phyloP scores from a whole-genome alignment of 1,140 invertebrate genomes.

The Tribolium madens region DNA sequence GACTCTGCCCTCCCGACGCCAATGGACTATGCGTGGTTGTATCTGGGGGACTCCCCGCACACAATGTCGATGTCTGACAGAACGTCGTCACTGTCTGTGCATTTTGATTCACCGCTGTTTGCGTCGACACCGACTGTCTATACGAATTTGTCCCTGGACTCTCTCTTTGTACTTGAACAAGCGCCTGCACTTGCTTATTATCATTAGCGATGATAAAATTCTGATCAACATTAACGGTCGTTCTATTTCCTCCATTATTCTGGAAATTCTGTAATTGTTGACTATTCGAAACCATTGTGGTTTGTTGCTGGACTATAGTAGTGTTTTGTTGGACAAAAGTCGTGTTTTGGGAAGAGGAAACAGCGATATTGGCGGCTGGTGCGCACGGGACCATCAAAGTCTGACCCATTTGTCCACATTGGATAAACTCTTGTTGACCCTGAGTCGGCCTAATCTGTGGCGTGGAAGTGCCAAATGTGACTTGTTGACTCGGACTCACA shows the following conservation, averaged over 20 bases:
- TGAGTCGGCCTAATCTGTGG: slow-evolving; percentile 70
- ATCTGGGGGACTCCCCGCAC: slow-evolving; percentile 76
- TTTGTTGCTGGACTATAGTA: slow-evolving; percentile 76
- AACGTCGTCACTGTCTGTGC: slow-evolving; percentile 70
- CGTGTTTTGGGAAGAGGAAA: slow-evolving; percentile 74
- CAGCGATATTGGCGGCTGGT: slow-evolving; percentile 72
- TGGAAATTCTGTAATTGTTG: slow-evolving; percentile 66
- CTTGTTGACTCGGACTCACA: slow-evolving; percentile 78
- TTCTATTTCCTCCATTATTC: slow-evolving; percentile 49
- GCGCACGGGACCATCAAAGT: slow-evolving; percentile 82
- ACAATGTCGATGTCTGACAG: slow-evolving; percentile 67
- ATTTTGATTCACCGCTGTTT: slow-evolving; percentile 76
- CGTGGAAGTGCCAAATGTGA: slow-evolving; percentile 71
- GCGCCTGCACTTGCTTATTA: slow-evolving; percentile 66
- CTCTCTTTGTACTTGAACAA: slow-evolving; percentile 66
- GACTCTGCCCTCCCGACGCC: slow-evolving; percentile 68
- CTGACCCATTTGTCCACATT: slow-evolving; percentile 79
- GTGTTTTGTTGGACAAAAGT: slow-evolving; percentile 80
- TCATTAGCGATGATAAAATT: slow-evolving; percentile 62
- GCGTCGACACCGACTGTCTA: slow-evolving; percentile 80
- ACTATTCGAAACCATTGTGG: slow-evolving; percentile 80
- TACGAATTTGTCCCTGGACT: slow-evolving; percentile 60
- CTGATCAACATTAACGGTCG: slow-evolving; percentile 62
- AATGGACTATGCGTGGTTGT: slow-evolving; percentile 84
- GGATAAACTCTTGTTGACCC: slow-evolving; percentile 78